Conservation (phyloP, 2,113 vertebrate species). For the Entelurus aequoreus region DNA sequence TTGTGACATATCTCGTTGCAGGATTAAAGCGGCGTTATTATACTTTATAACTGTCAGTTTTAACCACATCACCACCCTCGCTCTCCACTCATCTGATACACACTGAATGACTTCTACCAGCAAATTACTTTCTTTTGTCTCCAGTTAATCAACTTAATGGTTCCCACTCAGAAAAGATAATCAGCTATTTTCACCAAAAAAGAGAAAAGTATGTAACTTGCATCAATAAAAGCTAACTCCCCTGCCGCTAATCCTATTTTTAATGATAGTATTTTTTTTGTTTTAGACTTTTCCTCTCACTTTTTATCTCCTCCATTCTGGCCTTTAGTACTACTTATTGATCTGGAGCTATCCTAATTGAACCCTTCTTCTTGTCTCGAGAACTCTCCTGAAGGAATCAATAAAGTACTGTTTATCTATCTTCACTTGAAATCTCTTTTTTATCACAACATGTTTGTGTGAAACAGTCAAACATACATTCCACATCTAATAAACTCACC, state of each 20-base stretch:
- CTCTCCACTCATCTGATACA: conserved; percentile 37
- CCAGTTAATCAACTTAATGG: conserved; percentile 61
- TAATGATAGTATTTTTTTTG: conserved; percentile 13
- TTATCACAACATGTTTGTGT: background rate
- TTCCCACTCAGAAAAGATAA: conserved; percentile 44
- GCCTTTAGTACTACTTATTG: conserved; percentile 30
- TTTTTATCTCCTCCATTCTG: conserved; percentile 34
- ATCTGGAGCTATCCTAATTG: conserved; percentile 4
- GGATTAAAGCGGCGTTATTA: conserved; percentile 49
- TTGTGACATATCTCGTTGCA: conserved; percentile 26
- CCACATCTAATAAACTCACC: conserved; percentile 61
- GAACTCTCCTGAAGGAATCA: too few relatives aligned
- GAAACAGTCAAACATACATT: background rate
- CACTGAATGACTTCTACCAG: conserved; percentile 33
- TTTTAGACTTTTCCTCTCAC: conserved; percentile 15
- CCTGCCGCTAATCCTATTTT: conserved; percentile 23
- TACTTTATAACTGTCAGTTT: conserved; percentile 32
- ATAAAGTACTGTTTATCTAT: too few relatives aligned
- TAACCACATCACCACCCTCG: conserved; percentile 21
- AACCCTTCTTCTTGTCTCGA: conserved; percentile 8
- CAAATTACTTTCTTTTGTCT: conserved; percentile 54
- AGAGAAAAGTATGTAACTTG: conserved; percentile 15
- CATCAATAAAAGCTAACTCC: conserved; percentile 1
- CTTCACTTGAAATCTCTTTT: conserved; percentile 5
- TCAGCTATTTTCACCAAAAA: conserved; percentile 24